A percentile compares a stretch with the other conserved stretches of the same genome.
These are phyloP conservation scores for Monopterus albus DNA, from an alignment of 2,113 vertebrate species.

Conservation along the genomic window DNA sequence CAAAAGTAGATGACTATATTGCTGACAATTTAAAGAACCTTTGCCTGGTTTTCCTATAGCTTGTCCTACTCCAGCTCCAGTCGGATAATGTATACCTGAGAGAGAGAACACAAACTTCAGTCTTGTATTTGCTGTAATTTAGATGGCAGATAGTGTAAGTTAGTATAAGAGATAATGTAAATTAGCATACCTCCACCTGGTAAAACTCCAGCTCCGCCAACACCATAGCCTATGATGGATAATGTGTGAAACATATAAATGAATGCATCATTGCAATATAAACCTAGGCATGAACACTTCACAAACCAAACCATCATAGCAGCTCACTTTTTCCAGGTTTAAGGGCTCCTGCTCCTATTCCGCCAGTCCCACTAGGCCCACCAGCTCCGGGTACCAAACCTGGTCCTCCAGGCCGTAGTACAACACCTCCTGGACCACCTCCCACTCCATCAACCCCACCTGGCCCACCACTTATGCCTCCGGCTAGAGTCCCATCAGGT, in stretches of 20 bases:
- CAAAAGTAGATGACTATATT: not conserved
- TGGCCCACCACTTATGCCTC: slow-evolving; percentile 34
- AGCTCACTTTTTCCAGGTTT: slow-evolving; percentile 79
- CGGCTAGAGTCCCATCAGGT: slow-evolving; percentile 50
- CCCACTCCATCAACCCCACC: slow-evolving; percentile 41
- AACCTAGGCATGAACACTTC: not conserved
- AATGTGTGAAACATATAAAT: not conserved
- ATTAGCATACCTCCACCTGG: slow-evolving; percentile 75
- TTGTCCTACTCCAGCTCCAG: slow-evolving; percentile 74
- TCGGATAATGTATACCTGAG: slow-evolving; percentile 75
- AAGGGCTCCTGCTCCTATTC: slow-evolving; percentile 57
- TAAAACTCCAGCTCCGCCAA: slow-evolving; percentile 66
- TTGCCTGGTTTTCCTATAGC: slow-evolving; percentile 74
- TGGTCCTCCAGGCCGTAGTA: slow-evolving; percentile 54
- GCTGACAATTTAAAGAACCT: slow-evolving; percentile 57
- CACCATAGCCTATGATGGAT: slow-evolving; percentile 71
- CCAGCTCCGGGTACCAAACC: slow-evolving; percentile 45
- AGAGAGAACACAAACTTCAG: not conserved
- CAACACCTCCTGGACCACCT: slow-evolving; percentile 45
- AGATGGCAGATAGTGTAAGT: not conserved
- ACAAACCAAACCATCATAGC: not conserved
- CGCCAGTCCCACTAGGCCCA: slow-evolving; percentile 49
- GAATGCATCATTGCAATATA: not conserved
- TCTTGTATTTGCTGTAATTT: not conserved
- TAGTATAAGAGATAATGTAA: slow-evolving; percentile 31